These are phyloP conservation scores for Capra hircus DNA, from an alignment of 2,113 vertebrate genomes.

Conservation along the genomic window DNA sequence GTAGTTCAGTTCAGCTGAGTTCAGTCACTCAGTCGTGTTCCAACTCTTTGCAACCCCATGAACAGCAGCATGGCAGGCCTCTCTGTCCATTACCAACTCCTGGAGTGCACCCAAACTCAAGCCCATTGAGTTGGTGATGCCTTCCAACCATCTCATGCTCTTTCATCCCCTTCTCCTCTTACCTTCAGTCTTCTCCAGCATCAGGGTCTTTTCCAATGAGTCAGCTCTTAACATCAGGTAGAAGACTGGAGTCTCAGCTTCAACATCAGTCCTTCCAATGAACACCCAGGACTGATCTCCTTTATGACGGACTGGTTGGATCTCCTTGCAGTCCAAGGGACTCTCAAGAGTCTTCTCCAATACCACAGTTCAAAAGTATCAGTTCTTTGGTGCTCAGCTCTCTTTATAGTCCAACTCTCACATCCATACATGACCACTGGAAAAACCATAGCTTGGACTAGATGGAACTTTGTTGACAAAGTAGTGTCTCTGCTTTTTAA, in stretches of 20 bases:
- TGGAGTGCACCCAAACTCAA: neutral
- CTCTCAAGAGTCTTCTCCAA: neutral
- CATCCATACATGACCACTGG: neutral
- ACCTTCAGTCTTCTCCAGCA: neutral
- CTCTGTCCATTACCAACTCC: neutral
- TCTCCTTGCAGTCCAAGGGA: neutral
- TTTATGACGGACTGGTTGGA: no score
- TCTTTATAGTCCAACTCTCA: neutral
- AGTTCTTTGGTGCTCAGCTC: neutral
- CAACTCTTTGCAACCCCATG: neutral
- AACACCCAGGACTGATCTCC: neutral
- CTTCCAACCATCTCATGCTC: neutral
- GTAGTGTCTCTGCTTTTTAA: no score
- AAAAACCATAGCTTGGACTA: no score
- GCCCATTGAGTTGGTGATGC: rapidly evolving
- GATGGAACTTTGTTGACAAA: no score
- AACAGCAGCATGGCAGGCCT: neutral
- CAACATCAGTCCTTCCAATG: neutral
- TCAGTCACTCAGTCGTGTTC: rapidly evolving
- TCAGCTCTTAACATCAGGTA: neutral
- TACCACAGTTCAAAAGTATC: neutral
- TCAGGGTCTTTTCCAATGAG: neutral
- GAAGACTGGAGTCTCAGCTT: neutral
- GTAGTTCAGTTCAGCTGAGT: neutral
- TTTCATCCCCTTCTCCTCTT: neutral